These are phyloP conservation scores for Odontesthes bonariensis DNA, from an alignment of 2,113 vertebrate species.

Conservation along the genomic window DNA sequence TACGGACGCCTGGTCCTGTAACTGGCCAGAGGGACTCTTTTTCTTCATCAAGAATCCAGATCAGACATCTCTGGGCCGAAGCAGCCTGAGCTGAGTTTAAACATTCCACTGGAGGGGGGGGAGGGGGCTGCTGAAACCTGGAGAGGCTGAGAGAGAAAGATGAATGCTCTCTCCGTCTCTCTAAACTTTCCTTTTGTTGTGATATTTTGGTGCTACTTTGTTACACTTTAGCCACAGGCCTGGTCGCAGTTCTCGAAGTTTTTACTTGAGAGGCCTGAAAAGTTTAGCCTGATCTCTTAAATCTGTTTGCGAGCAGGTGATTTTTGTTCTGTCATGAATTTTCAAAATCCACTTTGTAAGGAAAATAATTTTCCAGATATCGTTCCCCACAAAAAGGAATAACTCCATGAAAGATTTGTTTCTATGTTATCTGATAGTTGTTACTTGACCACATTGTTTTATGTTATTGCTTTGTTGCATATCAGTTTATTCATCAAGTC, in stretches of 20 bases:
- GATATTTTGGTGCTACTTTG: conserved; percentile 78
- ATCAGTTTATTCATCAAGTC: conserved; percentile 38
- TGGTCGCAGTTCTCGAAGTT: conserved; percentile 49
- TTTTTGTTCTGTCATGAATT: conserved; percentile 50
- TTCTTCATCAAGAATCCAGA: conserved; percentile 27
- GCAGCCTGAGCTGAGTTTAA: conserved; percentile 46
- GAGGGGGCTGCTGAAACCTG: conserved; percentile 61
- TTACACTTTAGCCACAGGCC: conserved; percentile 68
- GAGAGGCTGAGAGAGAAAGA: conserved; percentile 31
- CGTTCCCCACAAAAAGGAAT: conserved; percentile 51
- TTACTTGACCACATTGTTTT: conserved; percentile 66
- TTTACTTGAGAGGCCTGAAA: conserved; percentile 21
- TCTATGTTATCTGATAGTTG: conserved; percentile 56
- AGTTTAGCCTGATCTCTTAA: conserved; percentile 21
- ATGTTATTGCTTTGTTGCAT: conserved; percentile 47
- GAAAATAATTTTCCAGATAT: conserved; percentile 31
- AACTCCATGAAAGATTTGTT: conserved; percentile 44
- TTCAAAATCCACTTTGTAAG: conserved; percentile 52
- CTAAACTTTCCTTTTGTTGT: conserved; percentile 44
- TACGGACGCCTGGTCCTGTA: conserved; percentile 31
- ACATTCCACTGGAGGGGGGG: conserved; percentile 74
- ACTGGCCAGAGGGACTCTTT: conserved; percentile 26
- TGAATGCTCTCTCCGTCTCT: conserved; percentile 41
- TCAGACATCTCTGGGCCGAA: conserved; percentile 34
- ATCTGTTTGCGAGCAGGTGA: conserved; percentile 51